These are phyloP conservation scores for Dryoscopus gambensis DNA, from an alignment of 2,113 vertebrate genomes.

Conservation along the genomic window DNA sequence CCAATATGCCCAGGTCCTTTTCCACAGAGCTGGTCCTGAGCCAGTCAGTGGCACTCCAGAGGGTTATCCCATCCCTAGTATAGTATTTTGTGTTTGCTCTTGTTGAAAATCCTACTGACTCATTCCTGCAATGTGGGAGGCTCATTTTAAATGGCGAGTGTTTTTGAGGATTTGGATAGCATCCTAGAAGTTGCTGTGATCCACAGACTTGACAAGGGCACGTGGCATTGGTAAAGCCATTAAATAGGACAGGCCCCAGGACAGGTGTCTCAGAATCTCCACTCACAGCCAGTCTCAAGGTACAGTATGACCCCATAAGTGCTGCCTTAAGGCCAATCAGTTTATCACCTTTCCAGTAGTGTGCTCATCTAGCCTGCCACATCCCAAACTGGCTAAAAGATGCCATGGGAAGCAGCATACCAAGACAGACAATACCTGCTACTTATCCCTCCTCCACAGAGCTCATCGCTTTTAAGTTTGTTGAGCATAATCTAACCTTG, in stretches of 20 bases:
- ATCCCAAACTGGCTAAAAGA: not conserved
- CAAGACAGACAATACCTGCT: not conserved
- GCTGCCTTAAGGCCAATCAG: not conserved
- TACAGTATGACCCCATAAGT: not conserved
- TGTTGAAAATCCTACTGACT: not conserved
- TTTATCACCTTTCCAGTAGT: not conserved
- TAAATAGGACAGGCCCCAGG: not conserved
- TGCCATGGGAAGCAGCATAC: not conserved
- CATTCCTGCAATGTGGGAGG: not conserved
- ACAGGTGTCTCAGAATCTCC: not conserved
- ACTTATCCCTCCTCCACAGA: not conserved
- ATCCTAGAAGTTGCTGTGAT: not conserved
- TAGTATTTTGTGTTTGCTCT: not conserved
- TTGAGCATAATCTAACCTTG: not conserved
- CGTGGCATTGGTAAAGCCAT: not conserved
- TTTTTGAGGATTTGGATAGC: not conserved
- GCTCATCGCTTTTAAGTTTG: not conserved
- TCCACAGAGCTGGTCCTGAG: not conserved
- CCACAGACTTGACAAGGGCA: not conserved
- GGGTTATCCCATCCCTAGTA: not conserved
- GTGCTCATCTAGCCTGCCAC: not conserved
- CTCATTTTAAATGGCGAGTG: not conserved
- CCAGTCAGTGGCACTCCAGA: not conserved
- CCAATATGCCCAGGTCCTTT: not conserved
- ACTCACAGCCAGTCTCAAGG: not conserved